Evolutionary conservation across 2,113 vertebrate species (phyloP).

Genomic region (Taxidea taxus): DNA sequence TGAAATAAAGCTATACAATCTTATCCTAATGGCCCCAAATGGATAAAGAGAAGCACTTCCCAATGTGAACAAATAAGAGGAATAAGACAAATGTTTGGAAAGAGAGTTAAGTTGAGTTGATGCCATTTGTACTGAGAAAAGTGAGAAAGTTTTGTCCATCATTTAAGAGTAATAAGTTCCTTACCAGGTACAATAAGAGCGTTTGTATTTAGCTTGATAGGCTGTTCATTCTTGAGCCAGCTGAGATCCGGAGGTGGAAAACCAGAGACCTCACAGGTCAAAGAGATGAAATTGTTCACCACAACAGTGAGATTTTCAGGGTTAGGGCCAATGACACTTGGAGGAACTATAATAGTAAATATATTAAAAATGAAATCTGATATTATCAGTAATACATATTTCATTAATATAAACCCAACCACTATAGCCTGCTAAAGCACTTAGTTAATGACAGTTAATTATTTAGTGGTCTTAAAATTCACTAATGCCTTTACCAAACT

Average conservation of each 20-base stretch:
- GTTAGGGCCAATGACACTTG: constrained; percentile 87
- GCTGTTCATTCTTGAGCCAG: constrained; percentile 92
- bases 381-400: neutral
- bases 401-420: neutral
- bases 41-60: neutral
- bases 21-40: neutral
- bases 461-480: neutral
- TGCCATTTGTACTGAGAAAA: neutral
- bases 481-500: neutral
- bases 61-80: neutral
- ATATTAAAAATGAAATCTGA: neutral
- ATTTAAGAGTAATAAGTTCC: constrained; percentile 31
- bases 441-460: neutral
- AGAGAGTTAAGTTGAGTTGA: neutral
- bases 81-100: neutral
- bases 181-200: constrained; percentile 93
- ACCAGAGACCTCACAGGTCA: constrained; percentile 93
- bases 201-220: constrained; percentile 85
- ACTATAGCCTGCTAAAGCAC: neutral
- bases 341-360: constrained; percentile 87
- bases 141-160: neutral
- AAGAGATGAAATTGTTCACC: constrained; percentile 93
- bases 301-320: constrained; percentile 93
- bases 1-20: neutral
- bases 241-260: constrained; percentile 94